Conservation (phyloP, 2,888 invertebrate genomes). For the Drosophila austrosaltans region DNA sequence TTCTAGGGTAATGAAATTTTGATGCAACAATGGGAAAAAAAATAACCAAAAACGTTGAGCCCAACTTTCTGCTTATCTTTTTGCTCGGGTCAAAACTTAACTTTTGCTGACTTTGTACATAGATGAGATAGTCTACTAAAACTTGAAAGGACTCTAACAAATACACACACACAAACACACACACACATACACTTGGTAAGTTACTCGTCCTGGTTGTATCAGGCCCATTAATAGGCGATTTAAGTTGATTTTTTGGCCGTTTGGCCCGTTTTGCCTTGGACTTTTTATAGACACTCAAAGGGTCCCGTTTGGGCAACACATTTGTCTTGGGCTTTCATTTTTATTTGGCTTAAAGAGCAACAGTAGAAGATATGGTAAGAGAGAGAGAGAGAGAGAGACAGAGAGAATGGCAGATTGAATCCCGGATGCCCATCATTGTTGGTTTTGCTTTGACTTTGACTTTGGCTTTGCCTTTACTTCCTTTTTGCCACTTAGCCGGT, state of each 20-base stretch:
- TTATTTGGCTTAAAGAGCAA: slow-evolving; percentile 19
- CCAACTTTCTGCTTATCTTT: slow-evolving; percentile 33
- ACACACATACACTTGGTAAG: background rate
- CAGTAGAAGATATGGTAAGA: background rate
- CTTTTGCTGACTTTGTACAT: slow-evolving; percentile 69
- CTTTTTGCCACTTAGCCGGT: slow-evolving; percentile 49
- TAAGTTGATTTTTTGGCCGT: slow-evolving; percentile 74
- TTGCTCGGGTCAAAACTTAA: slow-evolving; percentile 59
- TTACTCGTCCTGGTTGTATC: slow-evolving; percentile 8
- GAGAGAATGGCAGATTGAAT: slow-evolving; percentile 15
- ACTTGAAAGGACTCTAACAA: slow-evolving; percentile 43
- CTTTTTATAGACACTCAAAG: slow-evolving; percentile 65
- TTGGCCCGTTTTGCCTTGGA: slow-evolving; percentile 52
- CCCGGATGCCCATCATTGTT: slow-evolving; percentile 38
- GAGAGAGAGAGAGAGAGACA: slow-evolving; percentile 13
- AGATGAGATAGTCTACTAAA: slow-evolving; percentile 47
- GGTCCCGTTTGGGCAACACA: slow-evolving; percentile 8
- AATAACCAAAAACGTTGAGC: no score
- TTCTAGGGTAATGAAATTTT: no score
- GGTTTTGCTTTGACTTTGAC: slow-evolving; percentile 42
- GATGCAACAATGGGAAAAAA: no score
- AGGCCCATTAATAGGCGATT: slow-evolving; percentile 72
- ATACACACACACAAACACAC: slow-evolving; percentile 1
- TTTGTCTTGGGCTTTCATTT: slow-evolving; percentile 23
- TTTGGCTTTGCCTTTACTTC: slow-evolving; percentile 38